These are phyloP conservation scores for Leucoraja ocellata DNA, from an alignment of 2,797 vertebrate species.

Conservation along the genomic window DNA sequence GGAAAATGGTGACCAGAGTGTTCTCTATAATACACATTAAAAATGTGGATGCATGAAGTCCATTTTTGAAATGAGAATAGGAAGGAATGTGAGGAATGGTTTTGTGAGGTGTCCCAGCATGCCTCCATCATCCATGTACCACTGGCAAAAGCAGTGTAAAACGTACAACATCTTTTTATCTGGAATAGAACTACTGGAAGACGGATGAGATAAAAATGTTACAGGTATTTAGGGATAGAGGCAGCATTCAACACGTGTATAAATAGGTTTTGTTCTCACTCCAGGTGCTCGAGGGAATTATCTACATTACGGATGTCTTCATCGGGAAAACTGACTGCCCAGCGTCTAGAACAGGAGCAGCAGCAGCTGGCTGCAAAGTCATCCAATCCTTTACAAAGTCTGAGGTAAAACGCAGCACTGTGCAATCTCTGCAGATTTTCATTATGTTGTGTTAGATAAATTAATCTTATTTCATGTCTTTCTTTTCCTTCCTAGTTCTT, in stretches of 20 bases:
- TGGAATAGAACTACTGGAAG: background rate
- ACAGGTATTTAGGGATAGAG: background rate
- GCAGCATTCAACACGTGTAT: background rate
- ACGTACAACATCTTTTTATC: background rate
- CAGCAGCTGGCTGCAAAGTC: background rate
- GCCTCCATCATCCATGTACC: too few relatives aligned
- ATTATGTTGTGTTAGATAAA: background rate
- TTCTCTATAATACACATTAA: too few relatives aligned
- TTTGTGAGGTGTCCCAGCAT: too few relatives aligned
- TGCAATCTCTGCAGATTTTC: background rate
- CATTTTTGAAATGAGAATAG: too few relatives aligned
- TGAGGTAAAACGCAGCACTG: background rate
- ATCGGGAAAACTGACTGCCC: background rate
- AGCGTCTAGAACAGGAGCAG: rapidly evolving
- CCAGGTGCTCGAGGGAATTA: background rate
- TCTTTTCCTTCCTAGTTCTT: background rate
- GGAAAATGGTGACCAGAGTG: too few relatives aligned
- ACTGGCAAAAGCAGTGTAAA: too few relatives aligned
- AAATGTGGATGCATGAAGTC: too few relatives aligned
- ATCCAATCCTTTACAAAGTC: too few relatives aligned
- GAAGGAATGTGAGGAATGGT: too few relatives aligned
- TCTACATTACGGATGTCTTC: background rate
- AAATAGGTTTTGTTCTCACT: background rate
- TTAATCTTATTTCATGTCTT: background rate
- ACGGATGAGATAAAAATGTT: background rate